Conservation (phyloP, 2,113 vertebrate species). For the Polyodon spathula region DNA sequence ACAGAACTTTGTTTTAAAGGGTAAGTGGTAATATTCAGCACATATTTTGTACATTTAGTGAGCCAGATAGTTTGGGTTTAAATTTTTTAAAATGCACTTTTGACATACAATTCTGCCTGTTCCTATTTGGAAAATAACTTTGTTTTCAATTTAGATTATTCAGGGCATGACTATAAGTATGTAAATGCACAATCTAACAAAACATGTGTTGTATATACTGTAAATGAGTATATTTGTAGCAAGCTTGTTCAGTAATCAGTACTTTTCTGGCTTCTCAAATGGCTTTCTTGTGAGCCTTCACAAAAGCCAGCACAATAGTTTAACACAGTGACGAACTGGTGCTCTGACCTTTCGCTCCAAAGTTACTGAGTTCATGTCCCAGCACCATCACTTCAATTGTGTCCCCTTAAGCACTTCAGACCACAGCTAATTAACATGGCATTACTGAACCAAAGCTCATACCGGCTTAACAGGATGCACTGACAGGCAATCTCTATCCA, state of each 20-base stretch:
- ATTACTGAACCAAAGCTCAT: too few species aligned
- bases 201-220: not conserved
- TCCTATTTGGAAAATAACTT: not conserved
- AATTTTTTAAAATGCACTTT: not conserved
- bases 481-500: not conserved
- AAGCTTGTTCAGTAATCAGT: not conserved
- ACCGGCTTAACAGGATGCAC: not conserved
- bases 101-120: not conserved
- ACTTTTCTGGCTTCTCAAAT: not conserved
- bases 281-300: not conserved
- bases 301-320: not conserved
- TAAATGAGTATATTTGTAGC: not conserved
- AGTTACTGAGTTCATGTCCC: not conserved
- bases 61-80: not conserved
- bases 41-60: too few species aligned
- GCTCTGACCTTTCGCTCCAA: not conserved
- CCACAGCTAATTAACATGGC: not conserved
- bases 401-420: not conserved
- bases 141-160: too few species aligned
- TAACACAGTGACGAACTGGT: not conserved
- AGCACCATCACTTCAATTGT: not conserved
- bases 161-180: too few species aligned
- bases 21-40: too few species aligned
- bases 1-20: constrained; percentile 1
- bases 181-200: too few species aligned